Evolutionary conservation across 1,140 invertebrate species (phyloP), one percentile per base, ranked within the genome.

Genomic region (Lucilia cuprina): DNA sequence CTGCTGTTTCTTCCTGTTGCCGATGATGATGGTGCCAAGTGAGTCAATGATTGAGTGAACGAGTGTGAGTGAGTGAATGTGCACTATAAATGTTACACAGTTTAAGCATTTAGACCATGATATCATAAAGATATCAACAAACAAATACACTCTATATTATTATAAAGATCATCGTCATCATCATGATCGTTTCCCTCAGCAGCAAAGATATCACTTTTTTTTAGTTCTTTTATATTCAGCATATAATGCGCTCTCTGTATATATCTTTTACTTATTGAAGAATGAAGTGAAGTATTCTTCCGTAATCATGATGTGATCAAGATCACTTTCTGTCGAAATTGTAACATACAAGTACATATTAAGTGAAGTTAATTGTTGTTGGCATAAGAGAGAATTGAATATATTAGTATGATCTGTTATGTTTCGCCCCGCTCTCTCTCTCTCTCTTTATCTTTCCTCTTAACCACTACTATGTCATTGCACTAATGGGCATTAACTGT

Each of bases 331-430:
- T 78, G 75, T 78, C 75, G 17, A 41, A 78, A 41, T 35, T 78
- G 34, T 19, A 78, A 78, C 75, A 47, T 34, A 41, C 41, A 5
- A 41, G 41, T 41, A 41, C 41, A 41, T 47, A 47, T 78, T 78
- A 47, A 78, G 41, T 78, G 75, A 47, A 78, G 75, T 78, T 47
- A 78, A 78, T 78, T 78, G 75, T 78, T 78, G 75, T 78, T 78
- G 75, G 75, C 75, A 78, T 47, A 78, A 78, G 35, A 47, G 35
- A 35, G 65, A 70, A 70, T 70, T 70, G 65, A 70, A 25, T 7
- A 21, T 70, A 60, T 60, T 60, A 60, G 55, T 60, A 14, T 17
- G 41, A 12, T 55, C 50, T n/a, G 13, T 49, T 65, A 65, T 19
- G 8, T 12, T 25, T 70, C n/a, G n/a, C n/a, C n/a, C n/a, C n/a